phyloP scores from a whole-genome alignment of 2,888 invertebrate genomes.

The Synergus laeviventris region DNA sequence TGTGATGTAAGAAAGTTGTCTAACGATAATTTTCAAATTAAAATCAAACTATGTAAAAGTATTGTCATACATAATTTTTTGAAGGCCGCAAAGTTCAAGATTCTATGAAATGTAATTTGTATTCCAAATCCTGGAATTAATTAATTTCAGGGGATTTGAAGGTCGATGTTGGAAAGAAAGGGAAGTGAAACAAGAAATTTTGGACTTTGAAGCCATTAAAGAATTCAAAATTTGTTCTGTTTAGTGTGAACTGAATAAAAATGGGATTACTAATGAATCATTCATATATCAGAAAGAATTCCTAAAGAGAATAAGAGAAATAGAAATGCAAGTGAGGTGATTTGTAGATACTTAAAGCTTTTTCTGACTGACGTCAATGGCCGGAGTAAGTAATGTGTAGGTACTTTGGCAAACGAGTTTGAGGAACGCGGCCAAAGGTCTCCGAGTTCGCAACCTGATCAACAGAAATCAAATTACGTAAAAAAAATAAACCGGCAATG shows the following conservation, averaged over 20 bases:
- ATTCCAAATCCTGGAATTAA: background rate
- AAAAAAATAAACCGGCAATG: background rate
- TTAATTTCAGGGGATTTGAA: background rate
- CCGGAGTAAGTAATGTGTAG: slow-evolving; percentile 15
- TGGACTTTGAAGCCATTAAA: slow-evolving; percentile 1
- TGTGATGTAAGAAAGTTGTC: slow-evolving; percentile 35
- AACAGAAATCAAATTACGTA: slow-evolving; percentile 25
- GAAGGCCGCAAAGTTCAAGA: background rate
- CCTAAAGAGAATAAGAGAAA: background rate
- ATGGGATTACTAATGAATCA: background rate
- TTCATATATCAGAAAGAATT: background rate
- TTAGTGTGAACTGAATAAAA: background rate
- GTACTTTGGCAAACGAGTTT: background rate
- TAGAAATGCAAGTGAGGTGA: background rate
- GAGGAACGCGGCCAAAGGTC: slow-evolving; percentile 29
- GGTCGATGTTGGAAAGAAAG: background rate
- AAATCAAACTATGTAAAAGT: background rate
- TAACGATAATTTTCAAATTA: slow-evolving; percentile 10
- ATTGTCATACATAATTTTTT: background rate
- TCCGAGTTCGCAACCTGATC: background rate
- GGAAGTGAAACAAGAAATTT: background rate
- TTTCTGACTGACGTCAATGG: slow-evolving; percentile 2
- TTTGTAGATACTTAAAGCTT: background rate
- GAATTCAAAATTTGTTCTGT: background rate
- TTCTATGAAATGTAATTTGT: background rate